Conservation (phyloP, 2,888 invertebrate species). For the Heliconius sara region DNA sequence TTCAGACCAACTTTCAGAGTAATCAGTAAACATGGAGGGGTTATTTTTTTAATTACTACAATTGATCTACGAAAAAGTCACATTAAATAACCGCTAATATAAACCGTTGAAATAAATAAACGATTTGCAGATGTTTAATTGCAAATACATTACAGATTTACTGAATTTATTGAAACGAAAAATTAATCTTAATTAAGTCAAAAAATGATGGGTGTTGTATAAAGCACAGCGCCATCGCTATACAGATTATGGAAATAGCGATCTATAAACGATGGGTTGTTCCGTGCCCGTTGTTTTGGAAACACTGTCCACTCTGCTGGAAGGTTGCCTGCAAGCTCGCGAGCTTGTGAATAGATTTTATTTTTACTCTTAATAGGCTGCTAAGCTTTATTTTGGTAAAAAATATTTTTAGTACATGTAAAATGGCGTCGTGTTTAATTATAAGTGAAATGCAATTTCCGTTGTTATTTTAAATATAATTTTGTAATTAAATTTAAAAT, state of each 20-base stretch:
- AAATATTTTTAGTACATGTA: constrained; percentile 22
- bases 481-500: neutral
- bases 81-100: too few species aligned
- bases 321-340: constrained; percentile 34
- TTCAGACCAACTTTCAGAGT: too few species aligned
- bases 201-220: constrained; percentile 15
- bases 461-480: neutral
- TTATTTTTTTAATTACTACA: too few species aligned
- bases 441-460: neutral
- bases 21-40: too few species aligned
- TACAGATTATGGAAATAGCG: constrained; percentile 60
- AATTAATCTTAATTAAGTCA: neutral
- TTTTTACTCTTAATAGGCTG: constrained; percentile 29
- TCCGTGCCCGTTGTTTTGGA: constrained; percentile 72
- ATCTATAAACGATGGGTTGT: constrained; percentile 59
- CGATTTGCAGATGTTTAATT: too few species aligned
- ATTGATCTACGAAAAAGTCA: too few species aligned
- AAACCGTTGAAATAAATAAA: too few species aligned
- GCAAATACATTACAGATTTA: too few species aligned
- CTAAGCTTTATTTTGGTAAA: constrained; percentile 26
- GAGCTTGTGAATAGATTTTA: constrained; percentile 39
- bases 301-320: constrained; percentile 54
- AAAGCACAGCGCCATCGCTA: neutral
- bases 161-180: neutral
- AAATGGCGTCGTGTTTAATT: neutral